Percentiles rank a stretch among this genome's conserved stretches.
These are phyloP conservation scores for Plumapathes pennacea DNA, from an alignment of 92 coral and sea anemone species.

Conservation along the genomic window DNA sequence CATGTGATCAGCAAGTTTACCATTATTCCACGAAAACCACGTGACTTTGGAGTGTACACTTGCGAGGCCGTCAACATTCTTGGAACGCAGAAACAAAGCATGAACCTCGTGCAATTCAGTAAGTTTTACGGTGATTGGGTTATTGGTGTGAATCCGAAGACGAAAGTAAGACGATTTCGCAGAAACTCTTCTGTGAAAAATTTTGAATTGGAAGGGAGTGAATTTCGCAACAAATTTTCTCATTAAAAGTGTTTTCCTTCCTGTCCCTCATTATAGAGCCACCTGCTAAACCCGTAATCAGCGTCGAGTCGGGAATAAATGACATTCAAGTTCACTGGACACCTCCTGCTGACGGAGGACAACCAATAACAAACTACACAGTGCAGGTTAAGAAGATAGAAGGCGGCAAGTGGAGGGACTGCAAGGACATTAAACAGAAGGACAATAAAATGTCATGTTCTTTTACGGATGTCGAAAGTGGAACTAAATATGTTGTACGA, in stretches of 20 bases:
- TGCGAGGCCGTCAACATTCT: slow-evolving; percentile 28
- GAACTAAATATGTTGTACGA: slow-evolving; percentile 30
- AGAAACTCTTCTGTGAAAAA: background rate
- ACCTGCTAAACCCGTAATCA: background rate
- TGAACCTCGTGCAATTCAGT: slow-evolving; percentile 22
- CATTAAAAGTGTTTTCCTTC: background rate
- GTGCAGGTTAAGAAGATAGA: slow-evolving; percentile 6
- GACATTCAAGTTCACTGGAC: slow-evolving; percentile 16
- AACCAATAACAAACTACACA: slow-evolving; percentile 5
- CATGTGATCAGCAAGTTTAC: slow-evolving; percentile 3
- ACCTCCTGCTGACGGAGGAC: background rate
- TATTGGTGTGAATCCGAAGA: too few species aligned
- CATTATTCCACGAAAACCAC: background rate
- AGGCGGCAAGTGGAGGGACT: slow-evolving; percentile 10
- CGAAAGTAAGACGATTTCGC: too few species aligned
- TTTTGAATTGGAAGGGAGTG: background rate
- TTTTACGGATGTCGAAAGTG: slow-evolving; percentile 16
- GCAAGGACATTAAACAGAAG: background rate
- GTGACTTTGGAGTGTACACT: slow-evolving; percentile 25
- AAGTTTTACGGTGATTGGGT: too few species aligned
- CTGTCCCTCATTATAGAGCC: slow-evolving; percentile 6
- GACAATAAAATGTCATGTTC: slow-evolving; percentile 3
- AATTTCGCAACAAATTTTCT: background rate
- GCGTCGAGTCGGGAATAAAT: background rate
- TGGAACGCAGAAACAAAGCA: slow-evolving; percentile 3